A percentile compares a stretch with the other conserved stretches of the same genome.
Evolutionary conservation across 2,888 invertebrate species (phyloP).

Genomic region (Drosophila limbata): DNA sequence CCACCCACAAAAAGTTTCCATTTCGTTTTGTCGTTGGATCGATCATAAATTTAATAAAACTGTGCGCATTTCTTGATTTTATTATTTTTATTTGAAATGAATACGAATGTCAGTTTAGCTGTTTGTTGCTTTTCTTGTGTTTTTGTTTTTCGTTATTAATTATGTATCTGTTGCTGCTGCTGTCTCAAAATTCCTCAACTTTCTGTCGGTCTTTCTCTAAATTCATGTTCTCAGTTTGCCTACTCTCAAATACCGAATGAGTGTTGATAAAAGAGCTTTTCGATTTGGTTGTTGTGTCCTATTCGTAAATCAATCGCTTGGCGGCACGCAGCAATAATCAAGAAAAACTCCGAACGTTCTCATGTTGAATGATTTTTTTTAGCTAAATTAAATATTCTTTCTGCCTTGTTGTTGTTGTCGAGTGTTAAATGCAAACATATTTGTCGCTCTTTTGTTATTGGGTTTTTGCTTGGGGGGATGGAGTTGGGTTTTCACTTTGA

Average conservation of each 20-base stretch:
- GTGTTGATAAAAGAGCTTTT: constrained; percentile 18
- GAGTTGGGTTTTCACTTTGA: constrained; percentile 51
- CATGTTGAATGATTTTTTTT: constrained; percentile 13
- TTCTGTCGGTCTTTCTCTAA: constrained; percentile 24
- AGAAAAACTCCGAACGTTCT: constrained; percentile 28
- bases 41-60: constrained; percentile 30
- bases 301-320: constrained; percentile 19
- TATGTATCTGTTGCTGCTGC: constrained; percentile 54
- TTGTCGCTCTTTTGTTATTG: constrained; percentile 51
- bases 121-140: constrained; percentile 49
- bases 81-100: constrained; percentile 81
- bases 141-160: constrained; percentile 50
- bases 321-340: constrained; percentile 34
- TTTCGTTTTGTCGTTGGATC: neutral
- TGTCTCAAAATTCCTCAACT: constrained; percentile 38
- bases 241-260: constrained; percentile 4
- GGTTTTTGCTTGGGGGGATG: constrained; percentile 13
- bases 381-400: constrained; percentile 46
- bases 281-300: constrained; percentile 20
- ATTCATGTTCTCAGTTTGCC: constrained; percentile 13
- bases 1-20: constrained; percentile 5
- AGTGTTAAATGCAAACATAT: constrained; percentile 73
- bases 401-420: constrained; percentile 54
- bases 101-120: constrained; percentile 80
- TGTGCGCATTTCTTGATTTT: constrained; percentile 48